Evolutionary conservation across 2,797 vertebrate genomes (phyloP), one percentile per base, ranked within the genome.

Genomic region (Vespertilio murinus): DNA sequence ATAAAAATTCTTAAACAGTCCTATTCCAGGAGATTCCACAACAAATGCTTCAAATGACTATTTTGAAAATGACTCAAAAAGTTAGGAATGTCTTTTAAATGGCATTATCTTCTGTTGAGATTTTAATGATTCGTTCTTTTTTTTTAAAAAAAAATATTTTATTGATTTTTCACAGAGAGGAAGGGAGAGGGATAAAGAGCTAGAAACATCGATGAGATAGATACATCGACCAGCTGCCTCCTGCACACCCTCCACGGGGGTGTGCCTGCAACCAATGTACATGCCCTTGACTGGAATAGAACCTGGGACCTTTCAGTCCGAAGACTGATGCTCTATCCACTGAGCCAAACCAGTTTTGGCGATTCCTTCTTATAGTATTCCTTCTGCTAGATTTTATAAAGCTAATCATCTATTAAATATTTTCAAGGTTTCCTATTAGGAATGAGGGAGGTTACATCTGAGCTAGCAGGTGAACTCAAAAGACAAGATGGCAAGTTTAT

Each of bases 401-500:
- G 16, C 22, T n/a, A 16, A 42, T 52, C 47, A n/a, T 25, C 30
- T 64, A 74, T 73, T 81, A 90, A 70, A 22, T 77, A 86, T 87
- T 56, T 73, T 45, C 42, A 56, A 16, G 38, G n/a, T 11, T 56
- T 80, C 8, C n/a, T 45, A 64, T 12, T 69, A 38, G 77, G 49
- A 93, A 40, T 6, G 17, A 74, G 47, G 42, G 42, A 74, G 45
- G 30, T 47, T 89, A 42, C 23, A 92, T 75, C 16, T 73, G 47
- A 89, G n/a, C 45, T 78, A 82, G 73, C 67, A 95, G 71, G 64
- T 90, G 56, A 56, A 14, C 23, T 54, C 20, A 81, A 94, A 81
- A 93, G 65, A 87, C 70, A 93, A 93, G 40, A 89, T 35, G 52
- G 14, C 6, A 52, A 82, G 16, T 73, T 90, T 92, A 95, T 70